Evolutionary conservation across 2,797 vertebrate species (phyloP), one percentile per base, ranked within the genome.

Genomic region (Pseudochirops corinnae): DNA sequence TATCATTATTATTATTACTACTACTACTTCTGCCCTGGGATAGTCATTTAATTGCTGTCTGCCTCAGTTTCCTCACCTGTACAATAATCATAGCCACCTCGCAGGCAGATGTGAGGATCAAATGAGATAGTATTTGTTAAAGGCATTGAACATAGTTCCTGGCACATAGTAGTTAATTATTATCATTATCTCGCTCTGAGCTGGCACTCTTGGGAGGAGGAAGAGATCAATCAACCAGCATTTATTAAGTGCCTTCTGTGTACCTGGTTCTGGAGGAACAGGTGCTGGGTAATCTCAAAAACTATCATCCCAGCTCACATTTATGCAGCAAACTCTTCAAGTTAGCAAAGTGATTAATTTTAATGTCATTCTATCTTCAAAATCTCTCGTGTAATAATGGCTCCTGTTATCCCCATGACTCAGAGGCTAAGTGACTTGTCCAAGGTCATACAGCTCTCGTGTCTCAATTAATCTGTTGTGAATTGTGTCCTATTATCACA

Each of bases 11-110:
- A 26, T 5, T 24, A 26, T 5, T 57, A 57, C 24, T 24, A 57
- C 21, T 56, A 56, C 24, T 58, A 60, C 28, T 29, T 31, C 58
- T 29, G 29, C 16, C 13, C 26, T 90, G 82, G n/a, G 10, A 29
- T 26, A 87, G n/a, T 55, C 16, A 31, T n/a, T 2, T 92, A n/a
- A 93, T 56, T 95, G 91, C 52, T 96, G 67, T 74, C 93, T 10
- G 55, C 29, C 60, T 29, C 55, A 29, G 28, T 82, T 94, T 95
- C 94, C 96, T 95, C 90, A 50, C 10, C 28, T 56, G 87, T n/a
- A 60, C 18, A 60, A 60, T 33, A 67, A 16, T 67, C 33, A 91
- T 60, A 57, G 33, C 90, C 2, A 24, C 56, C 56, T 56, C 18
- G 18, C 56, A 56, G 21, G 56, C 21, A 56, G 56, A 16, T 46